Base-by-base conservation (phyloP, 2,113 vertebrate species). In the Tonatia bakeri region DNA sequence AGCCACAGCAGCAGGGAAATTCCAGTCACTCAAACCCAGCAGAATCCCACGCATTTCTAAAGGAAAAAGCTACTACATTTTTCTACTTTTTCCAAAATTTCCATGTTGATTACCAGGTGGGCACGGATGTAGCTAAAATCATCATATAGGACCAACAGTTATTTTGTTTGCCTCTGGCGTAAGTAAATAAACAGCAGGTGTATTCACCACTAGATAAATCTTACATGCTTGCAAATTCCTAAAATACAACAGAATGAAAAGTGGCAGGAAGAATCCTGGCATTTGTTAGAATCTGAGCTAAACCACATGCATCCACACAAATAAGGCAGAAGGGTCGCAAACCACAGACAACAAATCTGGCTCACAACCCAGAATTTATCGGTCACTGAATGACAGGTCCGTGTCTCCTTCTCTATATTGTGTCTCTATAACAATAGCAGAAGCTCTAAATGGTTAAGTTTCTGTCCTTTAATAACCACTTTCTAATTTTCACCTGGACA, bases 141-240 rank as follows among this genome's bases (percentile, higher is more conserved):
- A 92, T 81, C 40, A 79, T 69, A n/a, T 43, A 75, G 69, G 45
- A 95, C 36, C 83, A 87, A 73, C 19, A 64, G 89, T 87, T 89
- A 82, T 83, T 94, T 64, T 94, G 70, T 90, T 67, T 95, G 83
- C 69, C 76, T 90, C 45, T 84, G 75, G 50, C 64, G 73, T 50
- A 80, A 89, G 76, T 92, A 94, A 97, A 93, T 82, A 93, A 91
- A 89, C 75, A 96, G 90, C 56, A 93, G 92, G 80, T 92, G 17
- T 82, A 76, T 36, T 82, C 38, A 91, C 47, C 7, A 82, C 43
- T 28, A 94, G 90, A 61, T 82, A 83, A 72, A 26, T 85, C 56
- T 76, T 83, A 90, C 31, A 93, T 54, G 31, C 15, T 81, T 94
- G 40, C 80, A 87, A 95, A 94, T 87, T 91, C 70, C 43, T 80